phyloP scores from a whole-genome alignment of 2,113 vertebrate genomes.

The Rallus limicola region DNA sequence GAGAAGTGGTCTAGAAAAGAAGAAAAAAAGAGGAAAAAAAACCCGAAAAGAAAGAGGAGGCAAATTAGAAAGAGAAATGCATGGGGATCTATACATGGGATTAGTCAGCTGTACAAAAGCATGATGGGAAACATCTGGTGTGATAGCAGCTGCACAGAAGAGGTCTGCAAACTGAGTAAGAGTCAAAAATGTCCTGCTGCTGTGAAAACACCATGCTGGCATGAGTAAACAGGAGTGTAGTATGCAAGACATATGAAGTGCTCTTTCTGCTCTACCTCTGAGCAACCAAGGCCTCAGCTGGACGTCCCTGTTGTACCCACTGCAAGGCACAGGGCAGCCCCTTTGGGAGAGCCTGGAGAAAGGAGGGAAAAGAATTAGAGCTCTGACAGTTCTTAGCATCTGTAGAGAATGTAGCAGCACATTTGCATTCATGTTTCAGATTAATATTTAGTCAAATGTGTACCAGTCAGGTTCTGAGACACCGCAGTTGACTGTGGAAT shows the following conservation, averaged over 20 bases:
- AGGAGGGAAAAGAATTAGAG: not conserved
- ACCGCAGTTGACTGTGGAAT: not conserved
- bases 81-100: not conserved
- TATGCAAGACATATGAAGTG: not conserved
- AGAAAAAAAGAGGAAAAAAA: not conserved
- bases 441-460: not conserved
- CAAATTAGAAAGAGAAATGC: not conserved
- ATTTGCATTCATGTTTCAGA: not conserved
- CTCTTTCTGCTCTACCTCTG: not conserved
- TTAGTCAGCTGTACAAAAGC: not conserved
- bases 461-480: not conserved
- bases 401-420: not conserved
- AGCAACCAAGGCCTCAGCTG: not conserved
- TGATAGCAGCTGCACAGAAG: not conserved
- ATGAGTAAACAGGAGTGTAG: not conserved
- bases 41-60: not conserved
- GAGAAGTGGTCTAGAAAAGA: not conserved
- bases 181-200: slow-evolving; percentile 37
- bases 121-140: slow-evolving; percentile 27
- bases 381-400: not conserved
- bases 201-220: slow-evolving; percentile 34
- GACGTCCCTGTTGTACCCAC: not conserved
- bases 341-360: rapidly evolving
- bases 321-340: rapidly evolving
- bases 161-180: not conserved